Evolutionary conservation across 2,797 vertebrate species (phyloP).

Genomic region (Poliocrania exsul): DNA sequence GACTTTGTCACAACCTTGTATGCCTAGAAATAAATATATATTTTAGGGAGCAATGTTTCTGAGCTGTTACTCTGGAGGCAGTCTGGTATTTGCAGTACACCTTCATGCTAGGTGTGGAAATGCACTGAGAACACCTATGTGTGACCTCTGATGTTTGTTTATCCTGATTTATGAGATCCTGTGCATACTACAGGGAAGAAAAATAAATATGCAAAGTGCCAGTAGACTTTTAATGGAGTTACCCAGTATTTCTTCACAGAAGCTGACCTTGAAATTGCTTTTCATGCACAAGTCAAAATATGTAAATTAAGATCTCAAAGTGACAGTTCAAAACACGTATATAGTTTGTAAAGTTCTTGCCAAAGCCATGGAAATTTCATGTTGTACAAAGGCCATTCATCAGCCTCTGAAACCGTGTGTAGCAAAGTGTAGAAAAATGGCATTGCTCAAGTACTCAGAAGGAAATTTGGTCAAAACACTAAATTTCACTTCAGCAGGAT

Average conservation of each 20-base stretch:
- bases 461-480: constrained; percentile 3
- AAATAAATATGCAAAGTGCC: constrained; percentile 82
- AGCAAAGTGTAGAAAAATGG: not conserved
- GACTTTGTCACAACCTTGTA: not conserved
- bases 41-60: not conserved
- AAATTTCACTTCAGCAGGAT: not conserved
- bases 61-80: not conserved
- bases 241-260: constrained; percentile 71
- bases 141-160: constrained; percentile 77
- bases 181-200: constrained; percentile 70
- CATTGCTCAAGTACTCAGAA: not conserved
- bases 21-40: not conserved
- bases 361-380: constrained; percentile 62
- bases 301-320: constrained; percentile 79
- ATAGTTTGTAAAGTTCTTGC: constrained; percentile 70
- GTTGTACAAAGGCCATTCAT: constrained; percentile 51
- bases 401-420: constrained; percentile 3
- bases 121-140: not conserved
- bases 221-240: constrained; percentile 80
- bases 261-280: constrained; percentile 84
- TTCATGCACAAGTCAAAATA: constrained; percentile 81
- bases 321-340: constrained; percentile 68
- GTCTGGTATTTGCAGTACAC: not conserved
- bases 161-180: constrained; percentile 78
- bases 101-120: not conserved